phyloP scores from a whole-genome alignment of 1,140 invertebrate species.

The Danaus melanippus region DNA sequence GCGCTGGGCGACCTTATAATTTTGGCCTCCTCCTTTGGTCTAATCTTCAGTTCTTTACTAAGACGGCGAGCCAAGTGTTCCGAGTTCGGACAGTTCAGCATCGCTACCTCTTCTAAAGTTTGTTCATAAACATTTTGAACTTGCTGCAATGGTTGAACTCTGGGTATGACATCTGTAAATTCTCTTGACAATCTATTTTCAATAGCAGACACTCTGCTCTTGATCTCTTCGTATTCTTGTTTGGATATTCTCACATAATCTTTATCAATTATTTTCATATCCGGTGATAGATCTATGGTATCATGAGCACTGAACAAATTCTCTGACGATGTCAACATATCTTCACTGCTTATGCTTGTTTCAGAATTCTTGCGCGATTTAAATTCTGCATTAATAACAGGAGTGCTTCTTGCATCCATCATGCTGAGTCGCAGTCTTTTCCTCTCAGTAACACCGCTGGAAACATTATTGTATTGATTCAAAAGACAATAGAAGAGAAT shows the following conservation, averaged over 20 bases:
- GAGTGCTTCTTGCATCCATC: constrained; percentile 53
- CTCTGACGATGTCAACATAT: constrained; percentile 61
- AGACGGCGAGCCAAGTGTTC: constrained; percentile 80
- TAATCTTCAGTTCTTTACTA: constrained; percentile 81
- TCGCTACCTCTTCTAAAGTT: constrained; percentile 78
- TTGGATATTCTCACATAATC: constrained; percentile 80
- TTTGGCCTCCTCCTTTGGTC: constrained; percentile 77
- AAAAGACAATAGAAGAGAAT: constrained; percentile 2
- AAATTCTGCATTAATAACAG: constrained; percentile 45
- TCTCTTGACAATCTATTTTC: constrained; percentile 80
- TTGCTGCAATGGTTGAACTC: constrained; percentile 61
- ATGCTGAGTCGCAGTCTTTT: constrained; percentile 62
- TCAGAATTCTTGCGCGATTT: constrained; percentile 57
- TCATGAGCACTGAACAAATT: constrained; percentile 58
- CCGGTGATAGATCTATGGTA: constrained; percentile 59
- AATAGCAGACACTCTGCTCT: constrained; percentile 79
- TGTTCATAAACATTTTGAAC: constrained; percentile 82
- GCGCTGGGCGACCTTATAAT: constrained; percentile 85
- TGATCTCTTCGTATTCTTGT: constrained; percentile 82
- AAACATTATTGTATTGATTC: constrained; percentile 18
- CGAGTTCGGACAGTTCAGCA: constrained; percentile 74
- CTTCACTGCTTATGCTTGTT: constrained; percentile 59
- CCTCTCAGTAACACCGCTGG: constrained; percentile 56
- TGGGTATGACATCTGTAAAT: constrained; percentile 72
- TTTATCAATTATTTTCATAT: constrained; percentile 57